Conservation (phyloP, 2,888 invertebrate genomes). For the Conistra vaccinii region DNA sequence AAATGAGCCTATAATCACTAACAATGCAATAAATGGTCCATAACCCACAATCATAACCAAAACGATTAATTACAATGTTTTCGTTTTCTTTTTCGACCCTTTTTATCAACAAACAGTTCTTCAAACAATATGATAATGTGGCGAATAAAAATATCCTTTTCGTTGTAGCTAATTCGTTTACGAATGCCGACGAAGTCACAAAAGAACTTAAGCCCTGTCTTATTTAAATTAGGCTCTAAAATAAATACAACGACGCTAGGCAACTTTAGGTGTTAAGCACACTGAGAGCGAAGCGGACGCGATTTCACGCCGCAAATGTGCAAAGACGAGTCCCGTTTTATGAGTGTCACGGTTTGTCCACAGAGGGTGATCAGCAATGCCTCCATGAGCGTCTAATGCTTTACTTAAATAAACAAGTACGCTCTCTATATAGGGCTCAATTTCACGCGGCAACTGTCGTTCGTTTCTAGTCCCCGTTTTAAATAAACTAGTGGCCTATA, state of each 20-base stretch:
- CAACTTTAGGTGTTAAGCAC: conserved; percentile 49
- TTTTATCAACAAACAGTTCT: conserved; percentile 60
- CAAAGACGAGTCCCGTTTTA: conserved; percentile 47
- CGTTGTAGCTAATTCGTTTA: conserved; percentile 86
- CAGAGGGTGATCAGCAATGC: conserved; percentile 48
- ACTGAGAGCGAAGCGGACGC: conserved; percentile 38
- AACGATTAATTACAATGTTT: background rate
- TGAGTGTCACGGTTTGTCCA: conserved; percentile 40
- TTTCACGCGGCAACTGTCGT: conserved; percentile 42
- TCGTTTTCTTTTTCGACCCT: background rate
- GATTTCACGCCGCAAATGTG: conserved; percentile 50
- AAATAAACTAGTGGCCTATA: conserved; percentile 58
- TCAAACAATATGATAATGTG: conserved; percentile 73
- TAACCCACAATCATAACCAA: background rate
- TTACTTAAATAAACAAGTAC: conserved; percentile 58
- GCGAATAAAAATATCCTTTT: conserved; percentile 77
- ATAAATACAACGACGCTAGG: conserved; percentile 83
- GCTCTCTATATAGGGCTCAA: conserved; percentile 42
- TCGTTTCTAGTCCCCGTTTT: conserved; percentile 39
- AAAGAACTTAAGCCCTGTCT: conserved; percentile 86
- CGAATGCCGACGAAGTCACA: conserved; percentile 84
- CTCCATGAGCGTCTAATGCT: conserved; percentile 46
- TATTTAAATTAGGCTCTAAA: conserved; percentile 89
- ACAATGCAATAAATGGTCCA: background rate
- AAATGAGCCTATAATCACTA: background rate